These are phyloP conservation scores for Atta cephalotes DNA, from an alignment of 1,140 invertebrate species.

Conservation along the genomic window DNA sequence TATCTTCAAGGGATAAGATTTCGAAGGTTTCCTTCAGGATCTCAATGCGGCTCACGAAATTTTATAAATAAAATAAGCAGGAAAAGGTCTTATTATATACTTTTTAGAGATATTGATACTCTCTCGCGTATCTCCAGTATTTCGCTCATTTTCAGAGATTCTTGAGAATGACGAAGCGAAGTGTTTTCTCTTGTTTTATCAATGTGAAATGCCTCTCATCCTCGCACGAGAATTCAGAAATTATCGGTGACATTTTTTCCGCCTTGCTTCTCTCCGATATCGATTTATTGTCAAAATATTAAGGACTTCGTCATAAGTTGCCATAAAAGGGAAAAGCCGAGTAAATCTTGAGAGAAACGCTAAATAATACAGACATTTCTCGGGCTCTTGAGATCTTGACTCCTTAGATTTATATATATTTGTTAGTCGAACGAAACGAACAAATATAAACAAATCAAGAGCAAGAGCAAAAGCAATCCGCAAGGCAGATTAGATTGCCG, in stretches of 20 bases:
- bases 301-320: background rate
- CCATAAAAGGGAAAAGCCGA: background rate
- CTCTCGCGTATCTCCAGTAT: background rate
- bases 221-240: background rate
- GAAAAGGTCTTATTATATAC: background rate
- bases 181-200: background rate
- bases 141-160: background rate
- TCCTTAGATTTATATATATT: background rate
- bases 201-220: background rate
- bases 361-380: conserved; percentile 30
- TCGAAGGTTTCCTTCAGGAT: background rate
- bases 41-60: background rate
- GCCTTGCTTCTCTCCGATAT: background rate
- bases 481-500: background rate
- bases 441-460: background rate
- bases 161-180: background rate
- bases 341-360: background rate
- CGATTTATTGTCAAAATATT: conserved; percentile 36
- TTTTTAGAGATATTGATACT: background rate
- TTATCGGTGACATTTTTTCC: background rate
- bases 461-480: background rate
- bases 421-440: background rate
- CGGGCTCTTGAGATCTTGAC: background rate
- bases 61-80: background rate
- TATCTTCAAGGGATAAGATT: background rate